Evolutionary conservation across 2,888 invertebrate species (phyloP), one percentile per base, ranked within the genome.

Genomic region (Tetranychus piercei): DNA sequence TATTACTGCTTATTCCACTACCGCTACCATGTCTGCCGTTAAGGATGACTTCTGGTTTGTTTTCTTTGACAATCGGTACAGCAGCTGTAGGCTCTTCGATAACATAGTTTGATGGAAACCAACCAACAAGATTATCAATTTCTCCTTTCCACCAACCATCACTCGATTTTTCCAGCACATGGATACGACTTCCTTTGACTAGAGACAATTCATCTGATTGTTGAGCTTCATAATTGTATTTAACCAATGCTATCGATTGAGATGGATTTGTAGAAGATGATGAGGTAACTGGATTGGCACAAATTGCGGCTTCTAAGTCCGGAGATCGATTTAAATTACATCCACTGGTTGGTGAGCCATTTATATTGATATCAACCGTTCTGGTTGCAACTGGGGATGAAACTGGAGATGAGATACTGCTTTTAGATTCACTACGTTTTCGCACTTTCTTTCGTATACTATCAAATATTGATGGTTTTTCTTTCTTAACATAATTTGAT

Each of bases 101-200:
- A 66, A 79, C 96, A 84, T 99, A 99, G 85, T 99, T 99, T 74
- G 95, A 95, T 11, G 99, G 99, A 83, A 97, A 99, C 99, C 99
- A 94, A 23, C 91, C 90, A 43, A 87, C 86, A 73, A 85, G 84
- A 75, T 86, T 81, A 74, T 79, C 78, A 70, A 76, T 75, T 78
- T 82, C 81, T 73, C 97, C 99, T 81, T 95, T 88, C 99, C 99
- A 99, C 99, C 99, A 99, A 77, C 92, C 95, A 84, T 99, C 99
- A 79, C 94, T 94, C 80, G 94, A 95, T 85, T 97, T 97, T 84
- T 99, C 97, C 78, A 97, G 85, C 79, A 99, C 97, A 77, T 91
- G 87, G 79, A 99, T 94, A 80, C 91, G 86, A 75, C 94, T 94
- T 79, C 95, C 96, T 85, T 97, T 99, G 71, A 90, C 89, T 78